A percentile compares a stretch with the other conserved stretches of the same genome.
These are phyloP conservation scores for Argyresthia goedartella DNA, from an alignment of 2,888 invertebrate genomes.

Conservation along the genomic window DNA sequence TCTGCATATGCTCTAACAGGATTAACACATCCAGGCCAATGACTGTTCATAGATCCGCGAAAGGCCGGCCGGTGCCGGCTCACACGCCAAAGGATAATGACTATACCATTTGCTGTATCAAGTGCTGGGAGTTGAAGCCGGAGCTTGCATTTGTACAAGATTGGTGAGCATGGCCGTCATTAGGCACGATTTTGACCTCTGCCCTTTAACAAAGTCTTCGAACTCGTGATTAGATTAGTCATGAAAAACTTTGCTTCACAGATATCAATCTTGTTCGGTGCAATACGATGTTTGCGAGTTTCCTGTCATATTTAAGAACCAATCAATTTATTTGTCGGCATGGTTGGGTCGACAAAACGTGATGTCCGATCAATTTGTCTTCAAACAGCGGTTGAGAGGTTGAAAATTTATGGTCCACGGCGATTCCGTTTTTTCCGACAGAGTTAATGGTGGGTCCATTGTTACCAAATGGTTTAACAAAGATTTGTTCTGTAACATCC, in stretches of 20 bases:
- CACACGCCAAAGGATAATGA: constrained; percentile 38
- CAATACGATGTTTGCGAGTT: too few relatives aligned
- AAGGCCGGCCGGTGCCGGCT: constrained; percentile 22
- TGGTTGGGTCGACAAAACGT: background rate
- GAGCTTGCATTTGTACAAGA: constrained; percentile 21
- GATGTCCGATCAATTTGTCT: background rate
- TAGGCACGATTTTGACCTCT: constrained; percentile 34
- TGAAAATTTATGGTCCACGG: background rate
- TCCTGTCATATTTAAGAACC: too few relatives aligned
- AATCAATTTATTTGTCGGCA: too few relatives aligned
- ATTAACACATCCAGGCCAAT: background rate
- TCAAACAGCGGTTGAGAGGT: background rate
- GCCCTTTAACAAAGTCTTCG: constrained; percentile 6
- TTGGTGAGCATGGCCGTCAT: constrained; percentile 28
- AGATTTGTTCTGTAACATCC: constrained; percentile 4
- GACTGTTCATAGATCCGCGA: constrained; percentile 39
- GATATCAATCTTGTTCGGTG: too few relatives aligned
- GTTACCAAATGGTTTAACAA: background rate
- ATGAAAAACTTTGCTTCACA: background rate
- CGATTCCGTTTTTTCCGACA: background rate
- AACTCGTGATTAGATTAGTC: background rate
- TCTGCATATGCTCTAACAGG: background rate
- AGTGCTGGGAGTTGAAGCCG: constrained; percentile 24
- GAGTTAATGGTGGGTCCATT: background rate
- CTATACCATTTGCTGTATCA: constrained; percentile 33